Base-by-base conservation (phyloP, 2,113 vertebrate genomes). In the Myotis yumanensis region DNA sequence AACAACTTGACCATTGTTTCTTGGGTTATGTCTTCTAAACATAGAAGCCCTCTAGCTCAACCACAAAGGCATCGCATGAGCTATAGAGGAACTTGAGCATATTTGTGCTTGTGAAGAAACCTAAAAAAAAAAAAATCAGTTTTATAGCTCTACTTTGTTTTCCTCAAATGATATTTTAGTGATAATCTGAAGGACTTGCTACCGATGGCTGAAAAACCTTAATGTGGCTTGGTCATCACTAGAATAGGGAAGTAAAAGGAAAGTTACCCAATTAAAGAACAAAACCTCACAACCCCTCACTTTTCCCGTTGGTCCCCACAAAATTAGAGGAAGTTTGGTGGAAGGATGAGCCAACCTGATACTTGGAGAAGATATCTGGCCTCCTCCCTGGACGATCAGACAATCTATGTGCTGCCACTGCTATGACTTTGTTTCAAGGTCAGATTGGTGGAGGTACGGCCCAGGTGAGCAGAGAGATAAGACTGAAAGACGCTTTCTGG, bases 211-310 rank as follows among this genome's bases (percentile, higher is more conserved):
- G 23, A 52, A 86, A 88, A 94, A 66, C 64, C 25, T 71, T 57
- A 35, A 22, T 4, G 18, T 62, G 22, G 10, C 48, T 86, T 86
- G 59, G 25, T 37, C 25, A 62, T 89, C 22, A 79, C 23, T 23
- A 89, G 35, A 93, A 75, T 20, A 90, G 46, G 51, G 71, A 96
- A 95, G 86, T 91, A 62, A 75, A 96, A 93, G 64, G 23, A 82
- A 95, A 73, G 32, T 23, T 59, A 81, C 30, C 8, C 54, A 69
- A 11, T 37, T 82, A 91, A 69, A 82, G 48, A 85, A 66, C 11
- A 93, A 88, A 73, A 28, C 0, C 4, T 7, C 51, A n/a, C 25
- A 81, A 18, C 12, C 32, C 48, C 4, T 68, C 32, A 18, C 54
- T n/a, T 23, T 68, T 0, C 30, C 22, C 4, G n/a, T 89, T 2